Conservation (phyloP, 1,140 invertebrate genomes). For the Ganaspis sp. region DNA sequence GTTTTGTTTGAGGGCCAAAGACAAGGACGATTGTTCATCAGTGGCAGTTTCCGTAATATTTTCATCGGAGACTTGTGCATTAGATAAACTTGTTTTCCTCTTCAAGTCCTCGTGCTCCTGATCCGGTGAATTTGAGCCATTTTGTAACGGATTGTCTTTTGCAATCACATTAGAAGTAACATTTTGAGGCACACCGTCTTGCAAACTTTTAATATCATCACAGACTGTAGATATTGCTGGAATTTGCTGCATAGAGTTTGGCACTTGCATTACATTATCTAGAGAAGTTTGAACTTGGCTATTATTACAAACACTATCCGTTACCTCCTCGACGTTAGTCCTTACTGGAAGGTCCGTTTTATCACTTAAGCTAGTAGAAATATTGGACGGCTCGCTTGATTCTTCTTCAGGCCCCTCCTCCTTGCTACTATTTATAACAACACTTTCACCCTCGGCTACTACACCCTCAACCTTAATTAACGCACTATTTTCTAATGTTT, state of each 20-base stretch:
- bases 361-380: slow-evolving; percentile 78
- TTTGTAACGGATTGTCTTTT: slow-evolving; percentile 62
- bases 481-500: slow-evolving; percentile 54
- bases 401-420: slow-evolving; percentile 48
- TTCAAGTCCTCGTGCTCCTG: slow-evolving; percentile 73
- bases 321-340: slow-evolving; percentile 68
- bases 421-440: slow-evolving; percentile 70
- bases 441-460: slow-evolving; percentile 64
- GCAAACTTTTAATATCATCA: slow-evolving; percentile 78
- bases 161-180: slow-evolving; percentile 70
- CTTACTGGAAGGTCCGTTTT: slow-evolving; percentile 68
- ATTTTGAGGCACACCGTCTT: slow-evolving; percentile 74
- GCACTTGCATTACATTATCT: slow-evolving; percentile 77
- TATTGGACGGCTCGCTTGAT: slow-evolving; percentile 79
- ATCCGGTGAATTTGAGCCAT: slow-evolving; percentile 61
- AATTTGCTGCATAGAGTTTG: slow-evolving; percentile 80
- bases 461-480: slow-evolving; percentile 60
- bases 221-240: slow-evolving; percentile 85
- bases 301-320: slow-evolving; percentile 74
- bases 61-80: slow-evolving; percentile 75
- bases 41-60: slow-evolving; percentile 66
- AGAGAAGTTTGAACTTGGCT: slow-evolving; percentile 73
- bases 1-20: slow-evolving; percentile 63
- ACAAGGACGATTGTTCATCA: slow-evolving; percentile 69
- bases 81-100: slow-evolving; percentile 81